phyloP scores from a whole-genome alignment of 2,797 vertebrate genomes.

The Limnodromus scolopaceus region DNA sequence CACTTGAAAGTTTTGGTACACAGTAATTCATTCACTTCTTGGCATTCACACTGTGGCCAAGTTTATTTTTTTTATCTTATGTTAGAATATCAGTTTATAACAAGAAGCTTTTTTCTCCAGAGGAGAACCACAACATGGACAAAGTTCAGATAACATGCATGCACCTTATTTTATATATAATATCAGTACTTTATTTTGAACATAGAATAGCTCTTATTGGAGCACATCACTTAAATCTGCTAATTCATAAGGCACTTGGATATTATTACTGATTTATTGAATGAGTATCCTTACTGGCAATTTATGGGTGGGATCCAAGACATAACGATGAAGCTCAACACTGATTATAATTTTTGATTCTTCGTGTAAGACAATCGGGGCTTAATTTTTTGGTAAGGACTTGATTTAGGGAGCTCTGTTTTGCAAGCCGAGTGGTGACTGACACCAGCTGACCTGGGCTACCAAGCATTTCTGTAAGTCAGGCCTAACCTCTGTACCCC shows the following conservation, averaged over 20 bases:
- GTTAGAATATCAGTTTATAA: background rate
- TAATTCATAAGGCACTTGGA: background rate
- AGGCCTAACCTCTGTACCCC: background rate
- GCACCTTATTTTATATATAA: background rate
- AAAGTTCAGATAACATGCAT: background rate
- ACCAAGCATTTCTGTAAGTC: background rate
- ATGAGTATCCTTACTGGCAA: background rate
- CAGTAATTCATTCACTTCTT: background rate
- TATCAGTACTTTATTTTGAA: background rate
- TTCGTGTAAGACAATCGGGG: background rate
- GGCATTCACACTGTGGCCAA: background rate
- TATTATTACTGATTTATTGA: background rate
- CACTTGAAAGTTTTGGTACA: background rate
- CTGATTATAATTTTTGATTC: background rate
- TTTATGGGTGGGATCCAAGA: background rate
- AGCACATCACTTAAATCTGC: background rate
- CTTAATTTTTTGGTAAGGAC: background rate
- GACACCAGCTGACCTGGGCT: background rate
- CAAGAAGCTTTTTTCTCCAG: background rate
- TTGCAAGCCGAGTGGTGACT: background rate
- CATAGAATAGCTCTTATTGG: background rate
- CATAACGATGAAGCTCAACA: background rate
- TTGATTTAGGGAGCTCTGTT: background rate
- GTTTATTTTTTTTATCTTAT: background rate
- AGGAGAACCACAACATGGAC: background rate